Percentiles rank a stretch among this genome's conserved stretches.
phyloP scores from a whole-genome alignment of 2,113 vertebrate genomes.

The zebrafish (Danio rerio) region GRCz12tu NC_133180.1:31017501-31018000 shows the following conservation, averaged over 20 bases:
- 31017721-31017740: background rate
- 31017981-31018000: constrained; percentile 70
- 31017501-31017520: constrained; percentile 55
- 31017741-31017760: background rate
- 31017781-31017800: background rate
- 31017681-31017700: background rate
- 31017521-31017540: constrained; percentile 59
- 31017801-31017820: background rate
- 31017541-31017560: constrained; percentile 53
- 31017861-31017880: constrained; percentile 74
- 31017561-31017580: constrained; percentile 9
- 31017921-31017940: constrained; percentile 47
- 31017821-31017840: background rate
- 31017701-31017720: background rate
- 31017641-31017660: constrained; percentile 8
- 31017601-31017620: constrained; percentile 19
- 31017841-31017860: constrained; percentile 41
- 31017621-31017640: background rate
- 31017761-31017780: background rate
- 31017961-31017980: constrained; percentile 68
- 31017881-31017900: constrained; percentile 79
- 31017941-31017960: constrained; percentile 49
- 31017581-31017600: constrained; percentile 4
- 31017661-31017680: background rate
- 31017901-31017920: constrained; percentile 66